Percentiles rank a stretch among this genome's conserved stretches.
Evolutionary conservation across 2,797 vertebrate genomes (phyloP).

Genomic region (Columba guinea): DNA sequence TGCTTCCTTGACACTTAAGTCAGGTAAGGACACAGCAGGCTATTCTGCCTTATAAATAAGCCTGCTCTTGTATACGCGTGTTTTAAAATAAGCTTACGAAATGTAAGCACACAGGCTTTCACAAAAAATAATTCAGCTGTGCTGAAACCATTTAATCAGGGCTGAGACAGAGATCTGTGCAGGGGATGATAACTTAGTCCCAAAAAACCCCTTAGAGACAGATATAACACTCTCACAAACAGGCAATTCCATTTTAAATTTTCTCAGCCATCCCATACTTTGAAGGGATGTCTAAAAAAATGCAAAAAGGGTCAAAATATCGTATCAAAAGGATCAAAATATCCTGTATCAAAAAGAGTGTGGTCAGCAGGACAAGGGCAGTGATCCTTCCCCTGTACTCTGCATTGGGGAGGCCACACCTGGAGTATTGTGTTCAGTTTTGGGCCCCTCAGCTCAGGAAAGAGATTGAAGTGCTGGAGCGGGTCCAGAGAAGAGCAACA

Average conservation of each 20-base stretch:
- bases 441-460: no score
- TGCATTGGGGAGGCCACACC: no score
- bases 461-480: no score
- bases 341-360: no score
- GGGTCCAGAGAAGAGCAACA: no score
- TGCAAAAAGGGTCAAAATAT: not conserved
- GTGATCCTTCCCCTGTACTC: no score
- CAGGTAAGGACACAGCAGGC: slow-evolving; percentile 55
- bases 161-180: not conserved
- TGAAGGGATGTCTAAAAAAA: not conserved
- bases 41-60: slow-evolving; percentile 37
- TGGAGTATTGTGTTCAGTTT: no score
- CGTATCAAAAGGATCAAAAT: no score
- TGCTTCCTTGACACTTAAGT: slow-evolving; percentile 55
- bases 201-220: not conserved
- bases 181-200: not conserved
- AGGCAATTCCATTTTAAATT: not conserved
- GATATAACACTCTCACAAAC: not conserved
- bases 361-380: no score
- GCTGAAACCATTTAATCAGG: not conserved
- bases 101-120: slow-evolving; percentile 15
- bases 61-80: not conserved
- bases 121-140: slow-evolving; percentile 33
- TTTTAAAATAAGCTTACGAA: slow-evolving; percentile 61
- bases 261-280: not conserved